phyloP scores from a whole-genome alignment of 2,797 vertebrate species.

The Fringilla coelebs region DNA sequence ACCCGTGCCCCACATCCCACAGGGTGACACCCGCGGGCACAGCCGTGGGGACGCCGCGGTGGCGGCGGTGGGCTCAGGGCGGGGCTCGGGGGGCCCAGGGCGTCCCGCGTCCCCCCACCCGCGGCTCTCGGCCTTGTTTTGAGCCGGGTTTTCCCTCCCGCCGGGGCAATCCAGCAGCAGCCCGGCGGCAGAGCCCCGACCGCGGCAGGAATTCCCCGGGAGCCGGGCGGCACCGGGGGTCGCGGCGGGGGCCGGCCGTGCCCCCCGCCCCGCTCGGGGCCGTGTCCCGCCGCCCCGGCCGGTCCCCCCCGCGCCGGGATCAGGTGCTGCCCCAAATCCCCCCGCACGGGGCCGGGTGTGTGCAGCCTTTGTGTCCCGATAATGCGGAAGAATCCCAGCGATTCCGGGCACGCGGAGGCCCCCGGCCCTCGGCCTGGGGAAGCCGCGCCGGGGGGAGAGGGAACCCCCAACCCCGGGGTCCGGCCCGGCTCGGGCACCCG shows the following conservation, averaged over 20 bases:
- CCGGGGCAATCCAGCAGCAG: neutral
- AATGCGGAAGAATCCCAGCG: constrained; percentile 9
- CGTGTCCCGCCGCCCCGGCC: neutral
- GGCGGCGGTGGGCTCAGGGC: accelerated
- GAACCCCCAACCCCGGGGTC: too few relatives aligned
- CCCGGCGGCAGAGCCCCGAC: neutral
- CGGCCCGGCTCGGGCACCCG: too few relatives aligned
- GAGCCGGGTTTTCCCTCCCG: neutral
- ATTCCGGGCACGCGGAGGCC: constrained; percentile 2
- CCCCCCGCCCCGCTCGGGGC: neutral
- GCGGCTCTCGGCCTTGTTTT: accelerated
- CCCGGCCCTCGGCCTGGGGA: neutral
- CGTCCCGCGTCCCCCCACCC: neutral
- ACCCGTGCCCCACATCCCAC: accelerated
- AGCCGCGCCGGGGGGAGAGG: neutral
- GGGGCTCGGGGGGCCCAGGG: accelerated
- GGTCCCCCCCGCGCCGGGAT: neutral
- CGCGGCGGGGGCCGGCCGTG: accelerated
- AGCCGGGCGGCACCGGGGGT: neutral
- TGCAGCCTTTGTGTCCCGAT: neutral
- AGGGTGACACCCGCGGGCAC: neutral
- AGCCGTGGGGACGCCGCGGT: neutral
- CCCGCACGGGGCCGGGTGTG: neutral
- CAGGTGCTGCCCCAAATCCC: neutral
- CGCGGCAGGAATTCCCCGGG: neutral